These are phyloP conservation scores for Anthoscopus minutus DNA, from an alignment of 2,113 vertebrate species.

Conservation along the genomic window DNA sequence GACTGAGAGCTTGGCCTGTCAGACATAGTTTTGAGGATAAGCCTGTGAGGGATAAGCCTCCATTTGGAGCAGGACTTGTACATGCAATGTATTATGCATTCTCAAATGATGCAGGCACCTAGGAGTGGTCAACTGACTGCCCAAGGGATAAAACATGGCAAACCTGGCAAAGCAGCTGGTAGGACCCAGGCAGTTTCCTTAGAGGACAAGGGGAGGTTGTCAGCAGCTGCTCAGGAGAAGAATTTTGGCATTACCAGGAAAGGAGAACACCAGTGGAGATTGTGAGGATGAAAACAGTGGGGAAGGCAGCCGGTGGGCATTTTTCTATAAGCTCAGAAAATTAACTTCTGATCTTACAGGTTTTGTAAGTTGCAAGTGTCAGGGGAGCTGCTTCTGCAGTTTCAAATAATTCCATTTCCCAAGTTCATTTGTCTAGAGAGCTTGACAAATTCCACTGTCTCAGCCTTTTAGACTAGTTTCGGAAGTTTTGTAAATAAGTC, in stretches of 20 bases:
- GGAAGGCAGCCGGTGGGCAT: neutral
- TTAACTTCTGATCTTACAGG: neutral
- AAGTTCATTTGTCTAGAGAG: neutral
- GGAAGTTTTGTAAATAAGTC: neutral
- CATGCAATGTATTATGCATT: rapidly evolving
- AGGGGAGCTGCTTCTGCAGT: neutral
- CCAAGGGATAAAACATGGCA: neutral
- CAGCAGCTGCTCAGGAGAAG: neutral
- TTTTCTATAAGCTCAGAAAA: neutral
- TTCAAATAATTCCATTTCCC: neutral
- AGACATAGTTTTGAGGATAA: neutral
- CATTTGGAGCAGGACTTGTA: neutral
- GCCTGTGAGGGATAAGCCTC: neutral
- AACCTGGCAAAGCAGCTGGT: neutral
- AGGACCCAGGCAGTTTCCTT: neutral
- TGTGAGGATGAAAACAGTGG: neutral
- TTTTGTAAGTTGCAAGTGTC: neutral
- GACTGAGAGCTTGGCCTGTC: neutral
- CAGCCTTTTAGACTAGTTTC: neutral
- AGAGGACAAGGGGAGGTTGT: neutral
- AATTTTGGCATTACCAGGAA: neutral
- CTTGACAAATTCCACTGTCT: neutral
- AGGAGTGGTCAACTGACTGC: neutral
- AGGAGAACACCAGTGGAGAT: neutral
- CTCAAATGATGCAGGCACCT: neutral